Percentiles rank a stretch among this genome's conserved stretches.
phyloP scores from a whole-genome alignment of 2,888 invertebrate species.

The Auanema freiburgensis region DNA sequence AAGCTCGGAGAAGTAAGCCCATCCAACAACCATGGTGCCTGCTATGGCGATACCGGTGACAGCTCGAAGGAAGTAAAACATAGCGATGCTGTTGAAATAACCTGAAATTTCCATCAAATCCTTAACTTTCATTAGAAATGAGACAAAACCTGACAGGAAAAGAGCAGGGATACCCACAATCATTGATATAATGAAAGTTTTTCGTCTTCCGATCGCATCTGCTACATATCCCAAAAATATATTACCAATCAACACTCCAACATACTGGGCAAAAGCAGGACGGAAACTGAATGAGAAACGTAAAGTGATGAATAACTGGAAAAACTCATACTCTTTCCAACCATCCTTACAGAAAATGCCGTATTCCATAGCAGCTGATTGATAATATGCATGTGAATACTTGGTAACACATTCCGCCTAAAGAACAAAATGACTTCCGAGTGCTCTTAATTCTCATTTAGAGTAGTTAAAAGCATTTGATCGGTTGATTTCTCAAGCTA shows the following conservation, averaged over 20 bases:
- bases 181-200: conserved; percentile 42
- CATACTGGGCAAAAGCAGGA: conserved; percentile 44
- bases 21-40: conserved; percentile 45
- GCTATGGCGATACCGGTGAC: conserved; percentile 46
- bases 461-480: no score
- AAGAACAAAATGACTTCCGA: neutral
- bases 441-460: no score
- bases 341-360: conserved; percentile 34
- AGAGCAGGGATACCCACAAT: conserved; percentile 39
- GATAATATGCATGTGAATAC: conserved; percentile 35
- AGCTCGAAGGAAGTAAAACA: conserved; percentile 38
- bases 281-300: conserved; percentile 30
- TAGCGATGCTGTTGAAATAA: conserved; percentile 34
- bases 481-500: no score
- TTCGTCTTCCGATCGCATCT: conserved; percentile 37
- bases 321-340: conserved; percentile 30
- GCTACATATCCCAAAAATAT: conserved; percentile 40
- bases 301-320: neutral
- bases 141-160: conserved; percentile 22
- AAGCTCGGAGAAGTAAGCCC: conserved; percentile 46
- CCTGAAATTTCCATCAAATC: conserved; percentile 12
- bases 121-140: neutral
- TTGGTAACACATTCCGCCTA: conserved; percentile 24
- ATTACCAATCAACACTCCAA: conserved; percentile 45
- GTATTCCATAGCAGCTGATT: conserved; percentile 44